Evolutionary conservation across 2,113 vertebrate genomes (phyloP).

Genomic region (Ornithorhynchus anatinus): DNA sequence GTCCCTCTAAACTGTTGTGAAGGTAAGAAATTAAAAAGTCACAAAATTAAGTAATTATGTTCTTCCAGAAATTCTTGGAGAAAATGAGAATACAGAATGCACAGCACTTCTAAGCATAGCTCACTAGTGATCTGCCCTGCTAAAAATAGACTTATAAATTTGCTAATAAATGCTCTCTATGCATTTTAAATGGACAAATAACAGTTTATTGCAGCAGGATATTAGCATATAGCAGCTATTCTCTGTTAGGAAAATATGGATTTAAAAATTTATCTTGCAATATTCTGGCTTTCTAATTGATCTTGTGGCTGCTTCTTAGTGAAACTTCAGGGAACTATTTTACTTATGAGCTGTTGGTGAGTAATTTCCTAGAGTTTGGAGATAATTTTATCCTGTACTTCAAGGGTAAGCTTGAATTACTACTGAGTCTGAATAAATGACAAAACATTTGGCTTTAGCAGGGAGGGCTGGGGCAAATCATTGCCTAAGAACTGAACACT

Average conservation of each 20-base stretch:
- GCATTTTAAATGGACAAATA: slow-evolving; percentile 23
- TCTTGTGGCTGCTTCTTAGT: background rate
- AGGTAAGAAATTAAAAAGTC: background rate
- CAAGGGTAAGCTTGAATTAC: too few species aligned
- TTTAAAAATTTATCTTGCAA: background rate
- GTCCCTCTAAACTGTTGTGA: background rate
- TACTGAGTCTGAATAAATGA: too few species aligned
- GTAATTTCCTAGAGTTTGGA: too few species aligned
- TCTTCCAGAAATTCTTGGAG: background rate
- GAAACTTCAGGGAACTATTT: background rate
- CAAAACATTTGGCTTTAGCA: too few species aligned
- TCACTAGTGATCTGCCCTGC: background rate
- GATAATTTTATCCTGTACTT: too few species aligned
- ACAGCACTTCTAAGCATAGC: background rate
- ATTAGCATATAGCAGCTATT: background rate
- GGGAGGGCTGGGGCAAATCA: too few species aligned
- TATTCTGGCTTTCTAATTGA: background rate
- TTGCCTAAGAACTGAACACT: too few species aligned
- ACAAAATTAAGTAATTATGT: background rate
- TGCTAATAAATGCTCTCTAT: slow-evolving; percentile 23
- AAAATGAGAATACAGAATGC: background rate
- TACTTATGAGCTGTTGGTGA: fast-evolving
- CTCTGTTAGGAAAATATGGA: background rate
- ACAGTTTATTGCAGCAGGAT: slow-evolving; percentile 16
- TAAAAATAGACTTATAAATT: slow-evolving; percentile 1